Conservation (phyloP, 2,888 invertebrate species). For the Horisme vitalbata region DNA sequence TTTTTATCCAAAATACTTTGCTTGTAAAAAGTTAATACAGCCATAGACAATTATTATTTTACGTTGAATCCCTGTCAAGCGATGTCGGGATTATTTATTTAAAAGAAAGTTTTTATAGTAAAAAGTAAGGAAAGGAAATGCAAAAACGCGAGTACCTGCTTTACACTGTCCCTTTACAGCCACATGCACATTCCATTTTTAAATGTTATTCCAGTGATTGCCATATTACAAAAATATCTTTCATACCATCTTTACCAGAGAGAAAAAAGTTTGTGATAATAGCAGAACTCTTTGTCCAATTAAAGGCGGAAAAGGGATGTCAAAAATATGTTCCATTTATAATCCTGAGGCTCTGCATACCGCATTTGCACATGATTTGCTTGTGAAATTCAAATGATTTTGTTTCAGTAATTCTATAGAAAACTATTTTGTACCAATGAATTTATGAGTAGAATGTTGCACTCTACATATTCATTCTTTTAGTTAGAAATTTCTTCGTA, state of each 20-base stretch:
- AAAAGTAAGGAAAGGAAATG: conserved; percentile 81
- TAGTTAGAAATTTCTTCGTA: too few species aligned
- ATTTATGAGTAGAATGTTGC: too few species aligned
- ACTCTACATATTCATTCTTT: too few species aligned
- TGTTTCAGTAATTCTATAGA: not conserved
- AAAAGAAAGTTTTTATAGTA: conserved; percentile 83
- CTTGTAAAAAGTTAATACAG: conserved; percentile 39
- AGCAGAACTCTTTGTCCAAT: conserved; percentile 55
- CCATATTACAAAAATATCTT: conserved; percentile 65
- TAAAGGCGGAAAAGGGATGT: conserved; percentile 35
- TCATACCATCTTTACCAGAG: conserved; percentile 53
- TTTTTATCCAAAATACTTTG: too few species aligned
- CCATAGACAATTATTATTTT: conserved; percentile 73
- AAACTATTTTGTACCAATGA: not conserved
- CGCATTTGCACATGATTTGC: conserved; percentile 29
- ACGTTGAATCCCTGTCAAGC: conserved; percentile 77
- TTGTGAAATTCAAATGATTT: not conserved
- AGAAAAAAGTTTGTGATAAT: conserved; percentile 64
- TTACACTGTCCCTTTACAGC: conserved; percentile 74
- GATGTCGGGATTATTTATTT: conserved; percentile 80
- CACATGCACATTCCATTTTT: conserved; percentile 75
- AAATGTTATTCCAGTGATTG: conserved; percentile 64
- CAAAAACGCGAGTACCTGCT: conserved; percentile 77
- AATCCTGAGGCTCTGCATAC: conserved; percentile 52
- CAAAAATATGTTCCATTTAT: conserved; percentile 49